Conservation (phyloP, 2,113 vertebrate species). For the Struthidea cinerea region DNA sequence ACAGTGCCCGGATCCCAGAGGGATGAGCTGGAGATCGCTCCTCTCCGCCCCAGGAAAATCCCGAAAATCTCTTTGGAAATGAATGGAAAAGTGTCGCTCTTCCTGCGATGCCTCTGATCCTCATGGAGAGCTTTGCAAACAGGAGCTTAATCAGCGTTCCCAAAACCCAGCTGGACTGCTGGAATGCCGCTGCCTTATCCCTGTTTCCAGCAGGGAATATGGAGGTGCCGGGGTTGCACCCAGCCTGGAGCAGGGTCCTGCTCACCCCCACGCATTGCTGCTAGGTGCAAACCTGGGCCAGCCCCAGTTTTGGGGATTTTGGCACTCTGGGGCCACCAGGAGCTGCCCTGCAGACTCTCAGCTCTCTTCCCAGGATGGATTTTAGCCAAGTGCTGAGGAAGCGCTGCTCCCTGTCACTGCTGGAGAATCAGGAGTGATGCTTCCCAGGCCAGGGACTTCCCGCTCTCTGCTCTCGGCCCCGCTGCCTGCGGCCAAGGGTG, state of each 20-base stretch:
- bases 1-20: accelerated
- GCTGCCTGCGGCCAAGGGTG: not conserved
- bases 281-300: not conserved
- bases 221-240: not conserved
- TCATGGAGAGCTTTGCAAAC: not conserved
- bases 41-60: not conserved
- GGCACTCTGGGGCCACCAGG: not conserved
- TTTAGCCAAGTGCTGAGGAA: constrained; percentile 20
- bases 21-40: not conserved
- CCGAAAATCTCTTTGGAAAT: not conserved
- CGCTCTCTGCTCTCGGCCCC: not conserved
- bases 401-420: not conserved
- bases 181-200: not conserved
- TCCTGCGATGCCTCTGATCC: not conserved
- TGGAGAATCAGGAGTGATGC: not conserved
- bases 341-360: not conserved
- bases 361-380: not conserved
- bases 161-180: not conserved
- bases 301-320: not conserved
- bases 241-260: not conserved
- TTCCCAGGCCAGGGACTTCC: not conserved
- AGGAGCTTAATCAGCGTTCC: not conserved
- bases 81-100: accelerated
- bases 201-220: not conserved
- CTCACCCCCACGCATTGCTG: accelerated